Conservation (phyloP, 2,888 invertebrate species). For the Scrobipalpa atriplicella region DNA sequence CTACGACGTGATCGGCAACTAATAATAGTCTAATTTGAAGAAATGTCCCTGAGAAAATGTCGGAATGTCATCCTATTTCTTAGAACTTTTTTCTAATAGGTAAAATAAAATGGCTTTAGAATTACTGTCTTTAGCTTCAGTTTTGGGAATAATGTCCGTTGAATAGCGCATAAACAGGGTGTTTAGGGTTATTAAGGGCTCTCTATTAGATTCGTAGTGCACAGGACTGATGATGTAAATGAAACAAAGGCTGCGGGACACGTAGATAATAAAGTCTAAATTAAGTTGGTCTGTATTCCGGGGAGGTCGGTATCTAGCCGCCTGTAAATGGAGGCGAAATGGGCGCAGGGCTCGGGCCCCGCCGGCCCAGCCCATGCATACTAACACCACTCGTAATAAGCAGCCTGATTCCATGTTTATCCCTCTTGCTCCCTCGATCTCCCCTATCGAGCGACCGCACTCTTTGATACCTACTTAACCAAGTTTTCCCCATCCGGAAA, state of each 20-base stretch:
- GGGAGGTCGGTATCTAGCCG: constrained; percentile 39
- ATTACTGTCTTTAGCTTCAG: constrained; percentile 64
- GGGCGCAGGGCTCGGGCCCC: constrained; percentile 51
- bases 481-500: constrained; percentile 5
- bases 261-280: constrained; percentile 51
- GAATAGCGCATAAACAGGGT: constrained; percentile 49
- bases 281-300: constrained; percentile 56
- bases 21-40: constrained; percentile 80
- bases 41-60: constrained; percentile 82
- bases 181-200: constrained; percentile 20
- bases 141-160: constrained; percentile 50
- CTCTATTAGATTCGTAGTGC: constrained; percentile 16
- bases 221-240: constrained; percentile 19
- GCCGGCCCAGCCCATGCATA: constrained; percentile 80
- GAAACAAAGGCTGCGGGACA: constrained; percentile 20
- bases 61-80: constrained; percentile 77
- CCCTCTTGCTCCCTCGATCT: constrained; percentile 43
- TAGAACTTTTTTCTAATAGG: constrained; percentile 56
- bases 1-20: constrained; percentile 79
- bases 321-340: constrained; percentile 56
- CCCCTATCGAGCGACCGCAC: background rate
- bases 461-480: background rate
- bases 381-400: constrained; percentile 76
- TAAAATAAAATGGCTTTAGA: constrained; percentile 65
- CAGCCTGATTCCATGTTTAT: constrained; percentile 70